Evolutionary conservation across 2,888 invertebrate species (phyloP).

Genomic region (Merodon equestris): DNA sequence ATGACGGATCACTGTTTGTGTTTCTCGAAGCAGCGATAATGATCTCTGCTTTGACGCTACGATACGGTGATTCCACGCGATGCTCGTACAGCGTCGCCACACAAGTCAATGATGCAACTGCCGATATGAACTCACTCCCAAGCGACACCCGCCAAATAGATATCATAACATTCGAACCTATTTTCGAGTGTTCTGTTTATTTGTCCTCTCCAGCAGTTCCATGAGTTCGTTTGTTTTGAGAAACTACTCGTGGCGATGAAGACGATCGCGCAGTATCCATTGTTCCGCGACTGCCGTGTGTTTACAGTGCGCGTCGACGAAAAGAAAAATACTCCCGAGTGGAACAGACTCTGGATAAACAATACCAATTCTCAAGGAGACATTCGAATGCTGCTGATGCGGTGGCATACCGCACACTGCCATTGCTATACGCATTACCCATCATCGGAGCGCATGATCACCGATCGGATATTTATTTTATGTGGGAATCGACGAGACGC

Average conservation of each 20-base stretch:
- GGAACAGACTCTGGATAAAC: conserved; percentile 43
- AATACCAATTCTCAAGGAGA: conserved; percentile 47
- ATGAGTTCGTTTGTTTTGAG: conserved; percentile 52
- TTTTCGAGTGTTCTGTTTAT: conserved; percentile 60
- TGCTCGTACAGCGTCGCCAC: conserved; percentile 19
- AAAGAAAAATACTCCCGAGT: conserved; percentile 40
- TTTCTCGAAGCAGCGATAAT: conserved; percentile 60
- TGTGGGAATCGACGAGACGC: conserved; percentile 60
- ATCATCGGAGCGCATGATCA: conserved; percentile 18
- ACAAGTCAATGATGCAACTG: conserved; percentile 51
- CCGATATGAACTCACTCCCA: conserved; percentile 6
- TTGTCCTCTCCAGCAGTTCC: conserved; percentile 33
- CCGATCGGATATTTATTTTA: conserved; percentile 64
- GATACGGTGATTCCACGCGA: conserved; percentile 51
- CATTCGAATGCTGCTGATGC: conserved; percentile 13
- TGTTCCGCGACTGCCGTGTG: conserved; percentile 42
- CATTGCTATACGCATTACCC: background rate
- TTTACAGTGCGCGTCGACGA: conserved; percentile 35
- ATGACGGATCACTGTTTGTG: conserved; percentile 61
- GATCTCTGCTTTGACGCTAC: conserved; percentile 40
- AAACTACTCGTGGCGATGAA: conserved; percentile 45
- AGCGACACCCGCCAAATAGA: background rate
- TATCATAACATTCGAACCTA: conserved; percentile 29
- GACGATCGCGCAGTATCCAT: conserved; percentile 14
- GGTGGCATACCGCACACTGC: conserved; percentile 23